Conservation (phyloP, 2,113 vertebrate species). For the Cercocebus atys region DNA sequence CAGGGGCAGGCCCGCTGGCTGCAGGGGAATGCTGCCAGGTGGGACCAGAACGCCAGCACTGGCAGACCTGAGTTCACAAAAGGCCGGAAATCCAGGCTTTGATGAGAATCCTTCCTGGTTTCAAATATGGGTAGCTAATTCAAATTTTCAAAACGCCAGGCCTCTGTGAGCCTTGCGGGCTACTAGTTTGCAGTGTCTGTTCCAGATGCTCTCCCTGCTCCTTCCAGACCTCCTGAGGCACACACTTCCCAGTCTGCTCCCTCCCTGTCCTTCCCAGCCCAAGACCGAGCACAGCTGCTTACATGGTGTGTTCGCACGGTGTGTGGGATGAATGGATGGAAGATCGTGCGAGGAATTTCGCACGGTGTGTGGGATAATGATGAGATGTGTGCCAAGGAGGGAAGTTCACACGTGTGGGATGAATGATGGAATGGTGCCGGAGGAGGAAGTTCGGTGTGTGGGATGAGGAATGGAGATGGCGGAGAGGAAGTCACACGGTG, state of each 20-base stretch:
- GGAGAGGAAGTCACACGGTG: too few species aligned
- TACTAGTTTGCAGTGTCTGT: background rate
- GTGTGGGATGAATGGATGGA: too few species aligned
- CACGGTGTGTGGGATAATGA: too few species aligned
- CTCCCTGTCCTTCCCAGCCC: background rate
- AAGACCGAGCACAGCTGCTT: background rate
- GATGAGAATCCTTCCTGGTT: background rate
- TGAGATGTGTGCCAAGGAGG: fast-evolving
- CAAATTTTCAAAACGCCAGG: background rate
- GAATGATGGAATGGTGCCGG: too few species aligned
- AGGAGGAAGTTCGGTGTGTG: too few species aligned
- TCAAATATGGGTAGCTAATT: background rate
- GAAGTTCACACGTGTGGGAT: background rate
- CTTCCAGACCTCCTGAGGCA: background rate
- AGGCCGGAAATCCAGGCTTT: background rate
- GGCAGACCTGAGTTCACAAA: background rate
- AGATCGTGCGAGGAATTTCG: background rate
- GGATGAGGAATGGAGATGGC: too few species aligned
- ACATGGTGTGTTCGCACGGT: too few species aligned
- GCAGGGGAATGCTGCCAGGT: fast-evolving
- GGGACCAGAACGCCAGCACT: fast-evolving
- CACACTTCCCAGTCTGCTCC: background rate
- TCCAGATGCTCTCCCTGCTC: fast-evolving
- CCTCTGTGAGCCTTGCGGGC: background rate
- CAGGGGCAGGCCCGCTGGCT: background rate